Evolutionary conservation across 2,888 invertebrate species (phyloP), one percentile per base, ranked within the genome.

Genomic region (Drosophila fulvimacula): DNA sequence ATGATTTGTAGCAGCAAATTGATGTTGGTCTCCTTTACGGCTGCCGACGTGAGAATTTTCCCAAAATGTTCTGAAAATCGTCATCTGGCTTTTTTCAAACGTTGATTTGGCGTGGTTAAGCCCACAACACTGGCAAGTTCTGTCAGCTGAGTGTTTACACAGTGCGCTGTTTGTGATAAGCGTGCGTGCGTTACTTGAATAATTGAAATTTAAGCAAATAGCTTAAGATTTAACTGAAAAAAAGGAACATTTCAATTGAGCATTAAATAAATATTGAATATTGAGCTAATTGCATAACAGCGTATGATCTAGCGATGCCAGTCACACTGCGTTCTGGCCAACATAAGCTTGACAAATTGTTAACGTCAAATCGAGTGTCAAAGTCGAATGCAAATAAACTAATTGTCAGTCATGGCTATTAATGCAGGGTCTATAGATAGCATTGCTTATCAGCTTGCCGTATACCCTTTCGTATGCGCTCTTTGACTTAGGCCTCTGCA

Each of bases 321-420:
- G 7, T 24, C 24, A 24, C 24, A 24, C 2, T 24, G 24, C 24
- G 24, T 24, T 24, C 4, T 4, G 24, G 42, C 21, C 21, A 38
- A 5, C 41, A 11, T 77, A 82, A 85, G 82, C 82, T 71, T 81
- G 82, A 82, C 73, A 70, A 76, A 82, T 85, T 71, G 82, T 15
- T 76, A 81, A 79, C 86, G 52, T 34, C 55, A 61, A 61, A 51
- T 42, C 41, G 46, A 44, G 21, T 60, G 56, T 51, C 62, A 76
- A 56, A 67, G 51, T 58, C 81, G 66, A 63, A 62, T 66, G 73
- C 76, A 73, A 73, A 76, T 53, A 76, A 44, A 36, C 41, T 24
- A 55, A 57, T 48, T 64, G 53, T 61, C 76, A 66, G 55, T 46
- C 44, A 17, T 17, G 30, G 7, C 36, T 61, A 41, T 64, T 60